Conservation (phyloP, 2,797 vertebrate species). For the Paguma larvata region DNA sequence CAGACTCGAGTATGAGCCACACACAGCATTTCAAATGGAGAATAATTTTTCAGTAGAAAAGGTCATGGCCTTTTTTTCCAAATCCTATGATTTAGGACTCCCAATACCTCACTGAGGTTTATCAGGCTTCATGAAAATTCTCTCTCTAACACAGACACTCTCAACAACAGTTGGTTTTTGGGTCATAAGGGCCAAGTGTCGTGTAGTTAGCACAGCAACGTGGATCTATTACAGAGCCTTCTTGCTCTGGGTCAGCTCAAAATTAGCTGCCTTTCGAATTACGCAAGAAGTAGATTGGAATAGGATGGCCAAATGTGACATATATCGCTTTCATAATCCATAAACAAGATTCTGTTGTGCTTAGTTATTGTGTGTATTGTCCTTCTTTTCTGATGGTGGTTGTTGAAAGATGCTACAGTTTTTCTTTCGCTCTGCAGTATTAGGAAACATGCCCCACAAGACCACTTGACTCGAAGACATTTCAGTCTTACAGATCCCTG, state of each 20-base stretch:
- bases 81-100: neutral
- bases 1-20: neutral
- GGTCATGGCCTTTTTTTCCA: neutral
- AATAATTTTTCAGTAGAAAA: neutral
- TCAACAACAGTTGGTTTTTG: neutral
- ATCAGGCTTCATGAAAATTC: neutral
- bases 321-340: neutral
- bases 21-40: neutral
- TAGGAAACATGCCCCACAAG: neutral
- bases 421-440: neutral
- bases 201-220: neutral
- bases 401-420: neutral
- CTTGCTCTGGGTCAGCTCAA: neutral
- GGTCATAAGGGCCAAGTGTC: neutral
- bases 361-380: neutral
- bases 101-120: neutral
- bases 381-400: neutral
- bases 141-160: constrained; percentile 7
- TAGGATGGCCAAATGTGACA: neutral
- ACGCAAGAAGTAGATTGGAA: neutral
- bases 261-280: neutral
- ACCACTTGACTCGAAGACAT: neutral
- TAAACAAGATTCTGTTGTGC: neutral
- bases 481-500: neutral
- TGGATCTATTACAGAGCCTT: neutral